Conservation (phyloP, 2,797 vertebrate species). For the Cirrhinus mrigala region DNA sequence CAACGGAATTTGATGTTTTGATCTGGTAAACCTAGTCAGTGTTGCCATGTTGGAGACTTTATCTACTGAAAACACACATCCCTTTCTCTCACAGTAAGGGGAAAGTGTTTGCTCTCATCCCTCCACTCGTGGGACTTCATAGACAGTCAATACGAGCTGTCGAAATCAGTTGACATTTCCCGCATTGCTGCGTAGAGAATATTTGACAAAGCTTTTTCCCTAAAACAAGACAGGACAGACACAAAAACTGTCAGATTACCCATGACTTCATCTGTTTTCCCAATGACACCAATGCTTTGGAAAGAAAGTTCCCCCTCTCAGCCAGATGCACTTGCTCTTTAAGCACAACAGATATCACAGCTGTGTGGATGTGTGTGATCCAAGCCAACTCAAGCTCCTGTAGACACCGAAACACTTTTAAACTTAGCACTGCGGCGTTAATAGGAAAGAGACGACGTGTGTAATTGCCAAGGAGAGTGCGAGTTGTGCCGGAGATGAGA, state of each 20-base stretch:
- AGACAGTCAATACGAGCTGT: slow-evolving; percentile 12
- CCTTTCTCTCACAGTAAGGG: slow-evolving; percentile 4
- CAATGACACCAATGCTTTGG: slow-evolving; percentile 68
- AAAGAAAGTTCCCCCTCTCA: slow-evolving; percentile 21
- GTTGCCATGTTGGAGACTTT: slow-evolving; percentile 12
- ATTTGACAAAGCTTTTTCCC: slow-evolving; percentile 33
- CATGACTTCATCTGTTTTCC: slow-evolving; percentile 78
- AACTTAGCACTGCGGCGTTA: slow-evolving; percentile 60
- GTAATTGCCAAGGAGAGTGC: slow-evolving; percentile 16
- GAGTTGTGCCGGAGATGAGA: neutral
- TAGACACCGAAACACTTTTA: slow-evolving; percentile 16
- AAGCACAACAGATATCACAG: slow-evolving; percentile 49
- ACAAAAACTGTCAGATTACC: slow-evolving; percentile 63
- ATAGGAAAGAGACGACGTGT: neutral
- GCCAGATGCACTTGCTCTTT: slow-evolving; percentile 38
- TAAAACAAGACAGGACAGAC: slow-evolving; percentile 45
- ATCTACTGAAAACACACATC: slow-evolving; percentile 41
- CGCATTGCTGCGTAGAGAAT: slow-evolving; percentile 26
- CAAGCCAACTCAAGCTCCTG: slow-evolving; percentile 35
- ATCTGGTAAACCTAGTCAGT: slow-evolving; percentile 9
- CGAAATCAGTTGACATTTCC: slow-evolving; percentile 15
- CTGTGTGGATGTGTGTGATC: slow-evolving; percentile 53
- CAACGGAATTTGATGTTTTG: slow-evolving; percentile 33
- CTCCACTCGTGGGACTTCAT: neutral
- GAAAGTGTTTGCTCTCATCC: slow-evolving; percentile 22